These are phyloP conservation scores for Morone chrysops DNA, from an alignment of 2,113 vertebrate genomes.

Conservation along the genomic window DNA sequence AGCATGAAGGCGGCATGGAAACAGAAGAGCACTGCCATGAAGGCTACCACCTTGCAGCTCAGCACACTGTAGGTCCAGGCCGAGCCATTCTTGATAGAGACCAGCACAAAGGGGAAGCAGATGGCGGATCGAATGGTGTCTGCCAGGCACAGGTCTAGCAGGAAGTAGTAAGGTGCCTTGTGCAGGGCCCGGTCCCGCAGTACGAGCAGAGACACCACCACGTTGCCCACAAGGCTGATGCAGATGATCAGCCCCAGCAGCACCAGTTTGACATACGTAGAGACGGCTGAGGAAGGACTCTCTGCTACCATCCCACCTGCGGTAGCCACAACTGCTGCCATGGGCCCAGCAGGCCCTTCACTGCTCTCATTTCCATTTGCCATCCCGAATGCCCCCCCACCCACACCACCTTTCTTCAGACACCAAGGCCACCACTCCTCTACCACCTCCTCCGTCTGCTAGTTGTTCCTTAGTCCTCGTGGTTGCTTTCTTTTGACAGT, in stretches of 20 bases:
- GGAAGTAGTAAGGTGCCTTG: conserved; percentile 92
- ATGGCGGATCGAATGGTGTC: conserved; percentile 91
- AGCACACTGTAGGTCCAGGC: conserved; percentile 92
- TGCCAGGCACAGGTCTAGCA: conserved; percentile 91
- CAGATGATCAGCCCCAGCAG: conserved; percentile 91
- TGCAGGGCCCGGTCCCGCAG: conserved; percentile 90
- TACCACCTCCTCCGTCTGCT: conserved; percentile 66
- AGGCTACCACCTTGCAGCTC: conserved; percentile 93
- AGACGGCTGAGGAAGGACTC: conserved; percentile 81
- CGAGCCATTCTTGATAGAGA: conserved; percentile 91
- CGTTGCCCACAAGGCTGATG: conserved; percentile 89
- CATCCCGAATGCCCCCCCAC: conserved; percentile 71
- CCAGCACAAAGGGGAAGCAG: conserved; percentile 92
- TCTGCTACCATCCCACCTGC: conserved; percentile 82
- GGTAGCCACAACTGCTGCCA: conserved; percentile 80
- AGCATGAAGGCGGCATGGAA: conserved; percentile 94
- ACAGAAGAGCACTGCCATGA: conserved; percentile 93
- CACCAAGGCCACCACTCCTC: conserved; percentile 59
- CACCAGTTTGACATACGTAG: conserved; percentile 89
- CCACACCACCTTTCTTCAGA: conserved; percentile 48
- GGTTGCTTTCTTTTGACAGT: conserved; percentile 73
- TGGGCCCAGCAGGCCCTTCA: conserved; percentile 75
- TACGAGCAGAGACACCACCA: conserved; percentile 89
- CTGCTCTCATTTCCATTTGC: conserved; percentile 87
- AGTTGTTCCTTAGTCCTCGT: conserved; percentile 77